phyloP scores from a whole-genome alignment of 2,113 vertebrate genomes.

The Rutilus rutilus region DNA sequence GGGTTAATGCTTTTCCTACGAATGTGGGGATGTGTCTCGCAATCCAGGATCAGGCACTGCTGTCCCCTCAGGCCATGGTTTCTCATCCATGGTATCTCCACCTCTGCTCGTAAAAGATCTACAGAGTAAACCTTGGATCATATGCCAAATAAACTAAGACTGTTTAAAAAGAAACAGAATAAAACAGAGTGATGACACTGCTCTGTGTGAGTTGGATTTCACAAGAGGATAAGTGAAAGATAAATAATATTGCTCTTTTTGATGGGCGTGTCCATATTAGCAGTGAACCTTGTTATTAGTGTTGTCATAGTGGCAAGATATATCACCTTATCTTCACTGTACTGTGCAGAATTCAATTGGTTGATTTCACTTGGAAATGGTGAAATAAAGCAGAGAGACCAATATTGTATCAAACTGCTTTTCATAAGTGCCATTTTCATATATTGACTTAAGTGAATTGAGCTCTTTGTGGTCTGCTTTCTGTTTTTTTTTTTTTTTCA shows the following conservation, averaged over 20 bases:
- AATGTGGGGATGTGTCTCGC: slow-evolving; percentile 62
- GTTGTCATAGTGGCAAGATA: slow-evolving; percentile 14
- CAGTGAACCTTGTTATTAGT: neutral
- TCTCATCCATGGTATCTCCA: slow-evolving; percentile 61
- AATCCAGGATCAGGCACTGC: slow-evolving; percentile 65
- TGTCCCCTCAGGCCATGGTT: slow-evolving; percentile 62
- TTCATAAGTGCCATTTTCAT: neutral
- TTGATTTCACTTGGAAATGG: neutral
- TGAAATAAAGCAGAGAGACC: neutral
- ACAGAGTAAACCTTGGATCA: slow-evolving; percentile 56
- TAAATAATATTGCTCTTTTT: slow-evolving; percentile 17
- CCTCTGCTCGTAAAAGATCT: slow-evolving; percentile 59
- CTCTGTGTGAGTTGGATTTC: slow-evolving; percentile 41
- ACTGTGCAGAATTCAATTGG: neutral
- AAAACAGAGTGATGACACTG: slow-evolving; percentile 29
- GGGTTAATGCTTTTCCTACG: slow-evolving; percentile 69
- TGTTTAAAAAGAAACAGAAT: slow-evolving; percentile 2
- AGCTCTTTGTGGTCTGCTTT: neutral
- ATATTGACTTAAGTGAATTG: neutral
- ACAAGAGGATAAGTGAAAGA: slow-evolving; percentile 40
- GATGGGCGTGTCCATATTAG: slow-evolving; percentile 4
- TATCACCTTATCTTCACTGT: neutral
- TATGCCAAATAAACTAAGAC: slow-evolving; percentile 41
- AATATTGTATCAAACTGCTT: neutral
- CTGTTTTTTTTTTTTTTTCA: neutral